These are phyloP conservation scores for Typhlichthys subterraneus DNA, from an alignment of 2,797 vertebrate species.

Conservation along the genomic window DNA sequence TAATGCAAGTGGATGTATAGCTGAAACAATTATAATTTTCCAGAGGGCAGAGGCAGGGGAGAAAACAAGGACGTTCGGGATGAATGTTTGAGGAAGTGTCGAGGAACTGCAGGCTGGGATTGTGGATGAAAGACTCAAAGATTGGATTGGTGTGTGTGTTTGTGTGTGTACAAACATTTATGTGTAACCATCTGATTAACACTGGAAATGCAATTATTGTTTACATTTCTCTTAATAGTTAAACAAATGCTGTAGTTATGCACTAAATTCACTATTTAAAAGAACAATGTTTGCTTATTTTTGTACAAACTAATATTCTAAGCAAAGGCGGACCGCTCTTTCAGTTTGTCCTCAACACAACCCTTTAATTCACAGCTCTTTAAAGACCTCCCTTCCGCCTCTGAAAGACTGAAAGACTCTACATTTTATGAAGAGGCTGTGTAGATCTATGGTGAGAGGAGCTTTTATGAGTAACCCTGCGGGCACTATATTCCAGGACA, in stretches of 20 bases:
- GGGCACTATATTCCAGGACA: conserved; percentile 37
- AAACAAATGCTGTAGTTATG: not conserved
- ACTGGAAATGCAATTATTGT: not conserved
- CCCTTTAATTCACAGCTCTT: conserved; percentile 32
- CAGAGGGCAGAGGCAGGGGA: conserved; percentile 3
- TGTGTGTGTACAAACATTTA: conserved; percentile 11
- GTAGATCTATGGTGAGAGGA: conserved; percentile 31
- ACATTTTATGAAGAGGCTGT: conserved; percentile 35
- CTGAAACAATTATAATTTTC: conserved; percentile 17
- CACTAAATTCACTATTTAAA: not conserved
- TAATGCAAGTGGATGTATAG: conserved; percentile 1
- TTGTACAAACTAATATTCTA: not conserved
- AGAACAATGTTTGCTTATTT: not conserved
- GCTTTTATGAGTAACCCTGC: conserved; percentile 62
- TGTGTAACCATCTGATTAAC: conserved; percentile 1
- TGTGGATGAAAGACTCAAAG: conserved; percentile 53
- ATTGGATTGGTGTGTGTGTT: no score
- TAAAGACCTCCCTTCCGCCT: conserved; percentile 49
- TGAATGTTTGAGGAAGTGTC: conserved; percentile 28
- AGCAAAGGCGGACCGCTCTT: conserved; percentile 18
- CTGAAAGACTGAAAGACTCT: no score
- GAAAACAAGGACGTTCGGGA: not conserved
- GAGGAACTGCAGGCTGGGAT: conserved; percentile 40
- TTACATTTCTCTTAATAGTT: not conserved
- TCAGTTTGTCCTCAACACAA: conserved; percentile 32